Conservation (phyloP, 2,888 invertebrate genomes). For the Drosophila atroscutellata region DNA sequence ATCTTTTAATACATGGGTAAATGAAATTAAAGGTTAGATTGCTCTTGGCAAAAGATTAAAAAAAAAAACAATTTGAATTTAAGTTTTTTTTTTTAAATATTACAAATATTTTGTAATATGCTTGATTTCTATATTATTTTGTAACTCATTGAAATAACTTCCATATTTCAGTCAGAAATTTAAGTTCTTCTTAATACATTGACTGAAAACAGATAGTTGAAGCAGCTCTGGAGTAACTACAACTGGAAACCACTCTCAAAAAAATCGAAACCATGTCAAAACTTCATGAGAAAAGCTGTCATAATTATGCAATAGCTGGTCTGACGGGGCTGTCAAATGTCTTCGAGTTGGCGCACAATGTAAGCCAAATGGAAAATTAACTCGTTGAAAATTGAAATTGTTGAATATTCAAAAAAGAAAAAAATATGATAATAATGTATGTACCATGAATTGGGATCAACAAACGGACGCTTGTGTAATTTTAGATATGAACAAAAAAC, state of each 20-base stretch:
- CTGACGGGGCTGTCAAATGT: slow-evolving; percentile 52
- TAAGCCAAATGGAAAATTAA: slow-evolving; percentile 34
- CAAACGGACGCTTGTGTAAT: slow-evolving; percentile 61
- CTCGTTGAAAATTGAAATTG: slow-evolving; percentile 41
- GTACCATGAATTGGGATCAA: slow-evolving; percentile 61
- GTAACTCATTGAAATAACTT: not conserved
- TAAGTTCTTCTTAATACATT: not conserved
- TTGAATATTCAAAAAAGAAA: slow-evolving; percentile 38
- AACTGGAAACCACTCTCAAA: slow-evolving; percentile 25
- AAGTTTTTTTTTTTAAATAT: not conserved
- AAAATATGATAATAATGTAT: slow-evolving; percentile 1
- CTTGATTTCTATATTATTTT: not conserved
- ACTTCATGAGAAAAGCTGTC: slow-evolving; percentile 55
- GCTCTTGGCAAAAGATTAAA: not conserved
- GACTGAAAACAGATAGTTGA: slow-evolving; percentile 19
- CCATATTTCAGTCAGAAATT: slow-evolving; percentile 2
- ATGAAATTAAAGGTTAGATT: not conserved
- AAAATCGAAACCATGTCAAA: slow-evolving; percentile 45
- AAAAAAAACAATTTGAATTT: not conserved
- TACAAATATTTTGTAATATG: not conserved
- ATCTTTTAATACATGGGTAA: not conserved
- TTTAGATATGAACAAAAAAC: slow-evolving; percentile 42
- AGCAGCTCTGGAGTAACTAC: slow-evolving; percentile 14
- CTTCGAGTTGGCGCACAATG: slow-evolving; percentile 11
- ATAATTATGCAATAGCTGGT: slow-evolving; percentile 69